Conservation (phyloP, 2,113 vertebrate genomes). For the Benitochromis conjunctus region DNA sequence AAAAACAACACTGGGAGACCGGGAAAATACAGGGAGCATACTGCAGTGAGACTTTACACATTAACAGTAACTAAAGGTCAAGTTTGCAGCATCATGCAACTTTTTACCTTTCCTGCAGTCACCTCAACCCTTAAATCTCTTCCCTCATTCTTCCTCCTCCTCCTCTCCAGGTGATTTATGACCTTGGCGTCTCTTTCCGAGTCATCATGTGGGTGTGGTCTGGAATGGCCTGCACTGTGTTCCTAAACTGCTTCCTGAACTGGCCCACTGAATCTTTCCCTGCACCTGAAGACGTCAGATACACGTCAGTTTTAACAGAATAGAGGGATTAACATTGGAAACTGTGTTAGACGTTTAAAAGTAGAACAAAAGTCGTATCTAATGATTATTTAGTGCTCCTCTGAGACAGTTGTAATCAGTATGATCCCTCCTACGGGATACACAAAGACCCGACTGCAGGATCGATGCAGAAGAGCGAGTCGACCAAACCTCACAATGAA, state of each 20-base stretch:
- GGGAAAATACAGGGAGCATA: background rate
- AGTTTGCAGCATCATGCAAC: background rate
- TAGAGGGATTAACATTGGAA: background rate
- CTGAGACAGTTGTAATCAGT: background rate
- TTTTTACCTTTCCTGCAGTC: background rate
- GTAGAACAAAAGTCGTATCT: background rate
- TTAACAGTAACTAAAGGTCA: background rate
- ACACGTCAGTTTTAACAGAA: conserved; percentile 69
- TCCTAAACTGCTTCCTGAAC: conserved; percentile 84
- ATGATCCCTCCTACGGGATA: background rate
- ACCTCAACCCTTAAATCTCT: background rate
- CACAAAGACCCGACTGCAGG: background rate
- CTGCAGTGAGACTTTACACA: background rate
- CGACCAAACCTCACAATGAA: background rate
- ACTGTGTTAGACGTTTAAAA: background rate
- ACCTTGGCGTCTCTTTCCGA: conserved; percentile 76
- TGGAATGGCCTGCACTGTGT: conserved; percentile 79
- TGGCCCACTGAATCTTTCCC: conserved; percentile 84
- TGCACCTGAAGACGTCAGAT: conserved; percentile 78
- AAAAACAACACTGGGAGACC: background rate
- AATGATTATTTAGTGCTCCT: background rate
- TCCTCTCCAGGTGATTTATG: conserved; percentile 79
- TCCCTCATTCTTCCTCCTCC: background rate
- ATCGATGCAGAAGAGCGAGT: background rate
- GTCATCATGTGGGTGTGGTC: conserved; percentile 84